Conservation (phyloP, 2,113 vertebrate genomes). For the Phycodurus eques region DNA sequence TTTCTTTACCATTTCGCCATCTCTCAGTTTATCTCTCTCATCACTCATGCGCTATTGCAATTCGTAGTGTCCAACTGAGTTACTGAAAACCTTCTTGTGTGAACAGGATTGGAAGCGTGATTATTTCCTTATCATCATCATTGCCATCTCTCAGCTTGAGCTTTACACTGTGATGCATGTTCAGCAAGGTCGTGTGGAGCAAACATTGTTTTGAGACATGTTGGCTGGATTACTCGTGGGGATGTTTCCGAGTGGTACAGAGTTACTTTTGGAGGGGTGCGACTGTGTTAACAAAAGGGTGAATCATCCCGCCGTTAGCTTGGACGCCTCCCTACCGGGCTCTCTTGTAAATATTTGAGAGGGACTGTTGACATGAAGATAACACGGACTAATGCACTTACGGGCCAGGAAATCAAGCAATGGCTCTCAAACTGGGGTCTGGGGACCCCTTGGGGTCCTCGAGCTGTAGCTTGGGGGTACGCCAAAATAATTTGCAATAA, state of each 20-base stretch:
- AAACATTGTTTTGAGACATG: constrained; percentile 1
- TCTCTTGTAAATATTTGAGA: constrained; percentile 12
- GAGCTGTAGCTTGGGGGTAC: neutral
- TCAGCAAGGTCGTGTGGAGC: neutral
- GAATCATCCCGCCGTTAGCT: constrained; percentile 4
- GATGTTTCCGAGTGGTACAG: neutral
- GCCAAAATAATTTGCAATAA: neutral
- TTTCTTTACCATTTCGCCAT: no score
- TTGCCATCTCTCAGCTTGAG: neutral
- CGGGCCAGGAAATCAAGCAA: neutral
- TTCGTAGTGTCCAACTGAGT: neutral
- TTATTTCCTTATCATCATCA: neutral
- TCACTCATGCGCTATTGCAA: neutral
- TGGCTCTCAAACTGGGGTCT: neutral
- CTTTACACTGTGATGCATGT: neutral
- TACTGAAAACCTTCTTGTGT: neutral
- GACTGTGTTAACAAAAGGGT: constrained; percentile 12
- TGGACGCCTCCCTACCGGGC: neutral
- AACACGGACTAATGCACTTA: constrained; percentile 6
- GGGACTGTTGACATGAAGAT: constrained; percentile 12
- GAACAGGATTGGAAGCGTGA: neutral
- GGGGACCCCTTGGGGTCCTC: neutral
- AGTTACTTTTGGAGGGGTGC: neutral
- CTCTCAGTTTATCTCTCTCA: no score
- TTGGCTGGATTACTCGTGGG: neutral